These are phyloP conservation scores for Aphaenogaster ashmeadi DNA, from an alignment of 1,140 invertebrate genomes.

Conservation along the genomic window DNA sequence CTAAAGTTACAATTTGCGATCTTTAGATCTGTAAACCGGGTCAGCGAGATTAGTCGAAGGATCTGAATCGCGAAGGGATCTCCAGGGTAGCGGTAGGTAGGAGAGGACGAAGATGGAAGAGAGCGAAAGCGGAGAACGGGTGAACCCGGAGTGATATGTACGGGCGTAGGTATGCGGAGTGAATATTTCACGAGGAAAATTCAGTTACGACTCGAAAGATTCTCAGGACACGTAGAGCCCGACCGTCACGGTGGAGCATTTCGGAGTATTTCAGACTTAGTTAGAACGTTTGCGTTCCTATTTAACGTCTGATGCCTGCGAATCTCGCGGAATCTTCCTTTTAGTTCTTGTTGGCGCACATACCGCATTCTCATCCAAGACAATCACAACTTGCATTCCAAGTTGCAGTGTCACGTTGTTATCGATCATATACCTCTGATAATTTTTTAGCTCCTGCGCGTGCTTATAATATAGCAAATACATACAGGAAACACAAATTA, in stretches of 20 bases:
- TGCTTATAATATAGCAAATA: not conserved
- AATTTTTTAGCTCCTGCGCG: not conserved
- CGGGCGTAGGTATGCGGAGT: constrained; percentile 83
- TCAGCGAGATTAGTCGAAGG: constrained; percentile 64
- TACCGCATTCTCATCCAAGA: constrained; percentile 70
- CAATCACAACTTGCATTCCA: constrained; percentile 48
- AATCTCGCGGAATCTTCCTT: constrained; percentile 73
- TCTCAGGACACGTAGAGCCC: constrained; percentile 84
- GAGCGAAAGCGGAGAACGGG: constrained; percentile 72
- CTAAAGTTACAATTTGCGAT: not conserved
- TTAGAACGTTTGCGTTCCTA: constrained; percentile 85
- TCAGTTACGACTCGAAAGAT: constrained; percentile 85
- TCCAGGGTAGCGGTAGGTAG: constrained; percentile 10
- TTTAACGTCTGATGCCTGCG: constrained; percentile 81
- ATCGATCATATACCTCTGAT: constrained; percentile 7
- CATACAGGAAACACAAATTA: not conserved
- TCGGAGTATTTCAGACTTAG: constrained; percentile 85
- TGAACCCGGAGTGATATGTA: constrained; percentile 83
- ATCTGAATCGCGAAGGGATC: constrained; percentile 54
- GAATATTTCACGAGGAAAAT: constrained; percentile 87
- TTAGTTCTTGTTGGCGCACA: constrained; percentile 66
- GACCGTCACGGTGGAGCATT: constrained; percentile 79
- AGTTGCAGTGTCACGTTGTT: constrained; percentile 2
- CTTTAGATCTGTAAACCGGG: constrained; percentile 59
- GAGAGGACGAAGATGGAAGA: constrained; percentile 48